Conservation (phyloP, 1,140 invertebrate species). For the Formica selysi region DNA sequence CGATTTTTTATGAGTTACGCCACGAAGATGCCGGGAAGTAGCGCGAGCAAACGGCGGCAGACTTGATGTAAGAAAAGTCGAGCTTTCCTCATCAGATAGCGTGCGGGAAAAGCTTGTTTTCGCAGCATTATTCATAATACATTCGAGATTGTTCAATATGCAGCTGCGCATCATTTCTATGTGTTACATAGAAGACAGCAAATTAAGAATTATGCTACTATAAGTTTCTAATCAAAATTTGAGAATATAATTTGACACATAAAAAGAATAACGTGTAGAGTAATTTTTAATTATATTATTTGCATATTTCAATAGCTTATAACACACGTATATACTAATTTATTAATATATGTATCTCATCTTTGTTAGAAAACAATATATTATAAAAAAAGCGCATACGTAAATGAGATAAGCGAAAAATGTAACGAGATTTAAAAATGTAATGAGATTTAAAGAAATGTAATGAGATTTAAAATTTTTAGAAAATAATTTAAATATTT, state of each 20-base stretch:
- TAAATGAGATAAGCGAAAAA: neutral
- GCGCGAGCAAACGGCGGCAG: neutral
- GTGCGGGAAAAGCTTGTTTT: neutral
- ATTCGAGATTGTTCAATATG: slow-evolving; percentile 3
- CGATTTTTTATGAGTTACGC: slow-evolving; percentile 38
- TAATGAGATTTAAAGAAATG: neutral
- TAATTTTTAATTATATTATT: slow-evolving; percentile 11
- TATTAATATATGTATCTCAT: neutral
- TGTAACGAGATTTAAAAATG: neutral
- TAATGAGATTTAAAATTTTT: neutral
- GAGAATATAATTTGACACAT: neutral
- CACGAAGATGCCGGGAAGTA: neutral
- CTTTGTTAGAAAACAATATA: neutral
- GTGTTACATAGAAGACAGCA: neutral
- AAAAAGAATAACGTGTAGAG: neutral
- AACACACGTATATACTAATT: neutral
- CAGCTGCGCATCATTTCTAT: neutral
- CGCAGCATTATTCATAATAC: slow-evolving; percentile 20
- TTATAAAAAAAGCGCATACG: neutral
- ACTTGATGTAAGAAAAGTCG: slow-evolving; percentile 8
- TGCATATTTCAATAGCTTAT: neutral
- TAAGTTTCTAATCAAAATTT: neutral
- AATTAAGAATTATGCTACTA: neutral
- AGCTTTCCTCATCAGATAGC: neutral
- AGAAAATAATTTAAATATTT: neutral